A percentile compares a stretch with the other conserved stretches of the same genome.
These are phyloP conservation scores for Cephus sareptanus DNA, from an alignment of 2,888 invertebrate species.

Conservation along the genomic window DNA sequence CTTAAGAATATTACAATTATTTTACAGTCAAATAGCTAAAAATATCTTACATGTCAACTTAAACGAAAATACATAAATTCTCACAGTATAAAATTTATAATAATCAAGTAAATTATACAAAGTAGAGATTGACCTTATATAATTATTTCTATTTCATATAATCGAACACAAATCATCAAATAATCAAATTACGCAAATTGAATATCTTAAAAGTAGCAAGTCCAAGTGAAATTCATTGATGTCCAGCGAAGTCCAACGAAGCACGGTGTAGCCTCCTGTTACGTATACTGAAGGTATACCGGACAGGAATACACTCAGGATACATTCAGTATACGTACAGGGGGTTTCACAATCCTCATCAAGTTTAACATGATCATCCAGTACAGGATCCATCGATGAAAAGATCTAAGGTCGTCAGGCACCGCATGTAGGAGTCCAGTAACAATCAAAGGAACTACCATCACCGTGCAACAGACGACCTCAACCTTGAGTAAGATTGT, in stretches of 20 bases:
- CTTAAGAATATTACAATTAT: neutral
- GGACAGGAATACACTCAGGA: constrained; percentile 98
- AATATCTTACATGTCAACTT: neutral
- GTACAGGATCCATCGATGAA: constrained; percentile 18
- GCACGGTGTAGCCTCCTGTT: constrained; percentile 94
- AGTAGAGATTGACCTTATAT: neutral
- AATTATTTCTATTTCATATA: neutral
- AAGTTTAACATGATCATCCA: constrained; percentile 10
- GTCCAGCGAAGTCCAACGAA: constrained; percentile 61
- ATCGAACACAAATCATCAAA: neutral
- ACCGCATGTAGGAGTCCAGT: constrained; percentile 35
- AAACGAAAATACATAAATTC: neutral
- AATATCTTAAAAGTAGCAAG: neutral
- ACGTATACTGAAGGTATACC: constrained; percentile 99
- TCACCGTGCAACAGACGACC: constrained; percentile 34
- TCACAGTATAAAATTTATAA: neutral
- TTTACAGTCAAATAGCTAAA: neutral
- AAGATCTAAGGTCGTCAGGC: constrained; percentile 35
- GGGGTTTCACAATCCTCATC: constrained; percentile 78
- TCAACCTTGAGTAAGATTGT: constrained; percentile 9
- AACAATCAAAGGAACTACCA: constrained; percentile 25
- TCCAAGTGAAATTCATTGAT: neutral
- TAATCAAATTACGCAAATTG: neutral
- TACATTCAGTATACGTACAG: constrained; percentile 99
- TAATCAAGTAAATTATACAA: neutral